Evolutionary conservation across 2,888 invertebrate genomes (phyloP), one percentile per base, ranked within the genome.

Genomic region (Hirtodrosophila alboralis): DNA sequence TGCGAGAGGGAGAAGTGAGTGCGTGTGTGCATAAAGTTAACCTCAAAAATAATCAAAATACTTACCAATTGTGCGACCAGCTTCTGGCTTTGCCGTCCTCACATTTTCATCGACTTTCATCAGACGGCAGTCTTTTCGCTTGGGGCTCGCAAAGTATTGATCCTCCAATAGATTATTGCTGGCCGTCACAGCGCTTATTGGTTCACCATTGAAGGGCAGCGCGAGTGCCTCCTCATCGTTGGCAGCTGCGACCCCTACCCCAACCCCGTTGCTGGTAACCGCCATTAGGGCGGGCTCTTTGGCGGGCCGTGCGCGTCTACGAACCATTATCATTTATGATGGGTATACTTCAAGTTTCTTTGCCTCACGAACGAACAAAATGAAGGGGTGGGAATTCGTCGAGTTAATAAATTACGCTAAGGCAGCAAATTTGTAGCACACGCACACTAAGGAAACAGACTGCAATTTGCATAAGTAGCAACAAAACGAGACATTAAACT

Each of bases 121-220:
- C 8, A 91, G 73, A 75, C 89, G 90, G 59, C 90, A 90, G 68
- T 91, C 91, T 87, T 91, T 91, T 63, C 91, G 87, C 63, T 91
- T 91, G 9, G 91, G 91, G 63, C 91, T 91, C 21, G 90, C 89
- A 83, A 89, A 90, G 49, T 89, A 87, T 73, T 88, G 90, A 69
- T 91, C 91, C 26, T 91, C 91, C 30, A 88, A 63, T 16, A 87
- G 56, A 45, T 61, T 72, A 31, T 72, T 75, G 48, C 60, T 71
- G 13, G 64, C 66, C 8, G 64, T 60, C 23, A 56, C 71, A 16
- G 54, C 64, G 51, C 34, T 71, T 31, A 49, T 67, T 52, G 18
- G 54, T 36, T 45, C 59, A 16, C 59, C 75, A 58, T 67, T 67
- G 10, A 77, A 44, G 2, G 76, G 40, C 40, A 60, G 30, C 30